Evolutionary conservation across 2,113 vertebrate species (phyloP), one percentile per base, ranked within the genome.

Genomic region (Phyllostomus hastatus): DNA sequence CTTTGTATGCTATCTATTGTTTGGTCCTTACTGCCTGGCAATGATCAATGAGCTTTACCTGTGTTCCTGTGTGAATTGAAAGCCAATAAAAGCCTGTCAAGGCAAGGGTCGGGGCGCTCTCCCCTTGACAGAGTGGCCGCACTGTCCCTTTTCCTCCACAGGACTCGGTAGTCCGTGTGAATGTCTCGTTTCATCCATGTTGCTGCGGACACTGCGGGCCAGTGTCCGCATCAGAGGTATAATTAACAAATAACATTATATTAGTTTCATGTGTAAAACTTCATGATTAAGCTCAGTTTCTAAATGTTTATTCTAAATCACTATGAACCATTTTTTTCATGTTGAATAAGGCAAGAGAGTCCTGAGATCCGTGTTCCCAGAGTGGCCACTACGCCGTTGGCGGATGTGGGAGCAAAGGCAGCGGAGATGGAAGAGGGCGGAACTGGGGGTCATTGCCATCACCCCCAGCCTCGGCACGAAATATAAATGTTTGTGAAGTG

Each of bases 281-380:
- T 50, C 5, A 35, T 67, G 61, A 67, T 50, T 24, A 4, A 0
- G 14, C n/a, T 46, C 38, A 72, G 24, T 17, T 84, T 94, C 1
- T 75, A 76, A 54, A 48, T 38, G 81, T 87, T 90, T 76, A 54
- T 16, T 4, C 9, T 46, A 78, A 15, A n/a, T 26, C 7, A 22
- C 14, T 50, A 2, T 11, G 3, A 57, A 4, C 2, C 15, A 17
- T 1, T 2, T 69, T 91, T 17, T 73, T 59, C 19, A 92, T 59
- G 24, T 46, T 83, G 11, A 85, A 50, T 67, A 86, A 20, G 28
- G 5, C 11, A 86, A 75, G 24, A 24, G 33, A 72, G 38, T 7
- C 19, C 15, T n/a, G 26, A 46, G 9, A 35, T 4, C 0, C 0
- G 0, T 26, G 2, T 64, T 70, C 5, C 3, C 11, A 54, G 2